Evolutionary conservation across 2,113 vertebrate species (phyloP), one percentile per base, ranked within the genome.

Genomic region (Vidua macroura): DNA sequence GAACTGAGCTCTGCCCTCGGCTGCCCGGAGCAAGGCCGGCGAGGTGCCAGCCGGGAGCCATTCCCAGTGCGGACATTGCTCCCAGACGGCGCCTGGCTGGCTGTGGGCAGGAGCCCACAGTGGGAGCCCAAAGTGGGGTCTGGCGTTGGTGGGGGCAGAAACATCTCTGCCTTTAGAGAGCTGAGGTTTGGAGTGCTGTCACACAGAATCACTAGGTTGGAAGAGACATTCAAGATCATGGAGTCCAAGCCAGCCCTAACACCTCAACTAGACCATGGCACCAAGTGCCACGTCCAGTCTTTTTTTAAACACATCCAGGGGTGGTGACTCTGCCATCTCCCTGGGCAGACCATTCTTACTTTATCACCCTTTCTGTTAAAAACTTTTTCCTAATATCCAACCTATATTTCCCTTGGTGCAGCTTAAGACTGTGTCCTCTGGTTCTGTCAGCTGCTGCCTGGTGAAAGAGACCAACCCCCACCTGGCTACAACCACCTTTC

Each of bases 11-110:
- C 35, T 96, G 95, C 77, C 70, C 83, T 84, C 1, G 0, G 60
- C 55, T 80, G 82, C 70, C 87, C 0, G 0, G 9, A 44, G 39
- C 64, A 1, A 6, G 58, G 66, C 81, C 0, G 2, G 78, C 1
- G 0, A 30, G 73, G 14, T 6, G 46, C 67, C 84, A 74, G 67
- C 59, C 79, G 44, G 52, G 68, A 39, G 17, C n/a, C 1, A 11
- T 53, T 77, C 59, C 88, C 55, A 15, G 0, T 0, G 4, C 0
- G 0, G 59, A 49, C 53, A 44, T 15, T 4, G 22, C 27, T 89
- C 56, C 63, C 60, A 8, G 68, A 73, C 35, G 58, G 56, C 1
- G 4, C 69, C 56, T 1, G 7, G 13, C 75, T 66, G 68, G 13
- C 83, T 72, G 33, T 30, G 5, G 48, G 58, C 62, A 52, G 60